These are phyloP conservation scores for Uropetala carovei DNA, from an alignment of 2,888 invertebrate genomes.

Conservation along the genomic window DNA sequence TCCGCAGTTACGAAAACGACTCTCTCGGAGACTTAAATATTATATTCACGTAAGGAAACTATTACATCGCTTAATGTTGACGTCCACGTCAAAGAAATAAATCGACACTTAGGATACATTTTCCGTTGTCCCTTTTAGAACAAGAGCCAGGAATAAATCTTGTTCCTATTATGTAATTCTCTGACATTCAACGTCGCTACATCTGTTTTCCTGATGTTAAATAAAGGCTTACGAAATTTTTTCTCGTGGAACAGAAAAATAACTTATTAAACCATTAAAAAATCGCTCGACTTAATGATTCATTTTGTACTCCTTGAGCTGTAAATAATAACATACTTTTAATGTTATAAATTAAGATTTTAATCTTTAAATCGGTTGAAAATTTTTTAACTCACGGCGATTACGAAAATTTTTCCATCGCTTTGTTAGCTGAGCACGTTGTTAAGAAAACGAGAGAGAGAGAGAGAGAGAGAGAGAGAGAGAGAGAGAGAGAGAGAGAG, in stretches of 20 bases:
- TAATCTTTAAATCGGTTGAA: neutral
- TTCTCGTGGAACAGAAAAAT: neutral
- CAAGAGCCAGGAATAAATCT: neutral
- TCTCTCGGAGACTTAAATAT: neutral
- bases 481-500: too few relatives aligned
- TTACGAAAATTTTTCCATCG: neutral
- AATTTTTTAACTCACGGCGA: neutral
- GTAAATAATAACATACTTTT: neutral
- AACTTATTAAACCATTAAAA: neutral
- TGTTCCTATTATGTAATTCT: neutral
- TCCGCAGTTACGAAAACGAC: neutral
- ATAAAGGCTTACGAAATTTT: neutral
- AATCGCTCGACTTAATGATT: neutral
- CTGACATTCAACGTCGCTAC: neutral
- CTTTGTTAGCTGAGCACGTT: neutral
- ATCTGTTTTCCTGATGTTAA: neutral
- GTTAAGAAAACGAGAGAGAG: neutral
- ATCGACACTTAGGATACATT: constrained; percentile 8
- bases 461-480: too few relatives aligned
- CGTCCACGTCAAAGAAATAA: neutral
- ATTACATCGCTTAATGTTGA: neutral
- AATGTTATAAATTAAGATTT: neutral
- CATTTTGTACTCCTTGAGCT: neutral
- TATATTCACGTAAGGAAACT: neutral
- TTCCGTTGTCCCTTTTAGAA: neutral